Percentiles rank a stretch among this genome's conserved stretches.
Conservation (phyloP, 2,797 vertebrate species). For the Cossypha caffra region DNA sequence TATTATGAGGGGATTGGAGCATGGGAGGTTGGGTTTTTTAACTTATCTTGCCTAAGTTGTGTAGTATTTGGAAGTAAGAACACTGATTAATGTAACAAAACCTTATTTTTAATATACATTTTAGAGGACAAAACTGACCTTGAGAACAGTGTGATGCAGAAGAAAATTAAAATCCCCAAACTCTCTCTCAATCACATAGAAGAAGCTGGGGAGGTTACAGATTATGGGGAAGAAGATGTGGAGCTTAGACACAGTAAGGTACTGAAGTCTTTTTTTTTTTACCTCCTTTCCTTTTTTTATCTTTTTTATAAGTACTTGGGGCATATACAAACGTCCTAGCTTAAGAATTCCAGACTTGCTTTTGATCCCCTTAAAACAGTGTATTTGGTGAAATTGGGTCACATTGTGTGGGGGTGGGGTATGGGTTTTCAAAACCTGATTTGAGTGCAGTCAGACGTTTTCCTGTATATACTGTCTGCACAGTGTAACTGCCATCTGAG, state of each 20-base stretch:
- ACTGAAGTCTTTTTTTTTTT: slow-evolving; percentile 63
- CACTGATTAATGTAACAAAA: slow-evolving; percentile 67
- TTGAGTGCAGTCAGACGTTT: background rate
- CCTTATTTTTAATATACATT: slow-evolving; percentile 77
- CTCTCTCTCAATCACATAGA: slow-evolving; percentile 92
- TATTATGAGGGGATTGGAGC: background rate
- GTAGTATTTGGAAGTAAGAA: slow-evolving; percentile 58
- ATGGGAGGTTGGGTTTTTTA: background rate
- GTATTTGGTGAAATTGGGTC: slow-evolving; percentile 21
- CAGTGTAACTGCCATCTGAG: background rate
- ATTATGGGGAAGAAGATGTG: slow-evolving; percentile 92
- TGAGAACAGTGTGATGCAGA: slow-evolving; percentile 98
- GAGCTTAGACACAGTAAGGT: slow-evolving; percentile 99
- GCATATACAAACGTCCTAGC: background rate
- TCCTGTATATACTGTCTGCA: background rate
- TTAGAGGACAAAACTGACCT: slow-evolving; percentile 98
- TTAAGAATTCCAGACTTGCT: slow-evolving; percentile 37
- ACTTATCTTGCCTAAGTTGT: slow-evolving; percentile 63
- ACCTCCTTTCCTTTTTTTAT: background rate
- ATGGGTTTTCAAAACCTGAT: background rate
- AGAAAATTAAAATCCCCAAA: slow-evolving; percentile 99
- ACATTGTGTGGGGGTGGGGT: background rate
- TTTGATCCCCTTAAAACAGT: slow-evolving; percentile 14
- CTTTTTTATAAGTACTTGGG: background rate
- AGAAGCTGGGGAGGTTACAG: slow-evolving; percentile 90